Conservation (phyloP, 1,140 invertebrate species). For the Heliconius hewitsoni region DNA sequence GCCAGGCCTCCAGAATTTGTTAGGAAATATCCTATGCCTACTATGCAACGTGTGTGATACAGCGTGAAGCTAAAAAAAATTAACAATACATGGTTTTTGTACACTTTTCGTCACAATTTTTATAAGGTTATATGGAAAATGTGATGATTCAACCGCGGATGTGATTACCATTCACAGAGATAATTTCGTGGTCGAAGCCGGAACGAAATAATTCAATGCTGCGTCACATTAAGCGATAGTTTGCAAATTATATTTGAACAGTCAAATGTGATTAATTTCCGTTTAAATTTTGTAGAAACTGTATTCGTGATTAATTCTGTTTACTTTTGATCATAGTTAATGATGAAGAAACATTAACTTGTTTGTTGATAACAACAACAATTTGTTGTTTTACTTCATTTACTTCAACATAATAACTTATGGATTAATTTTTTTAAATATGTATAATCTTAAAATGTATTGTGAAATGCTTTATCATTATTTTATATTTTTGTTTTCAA, state of each 20-base stretch:
- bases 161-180: constrained; percentile 28
- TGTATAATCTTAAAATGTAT: too few relatives aligned
- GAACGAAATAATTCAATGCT: constrained; percentile 30
- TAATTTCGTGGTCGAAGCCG: constrained; percentile 18
- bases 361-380: not conserved
- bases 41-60: too few relatives aligned
- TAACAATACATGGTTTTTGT: too few relatives aligned
- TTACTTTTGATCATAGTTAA: not conserved
- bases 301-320: not conserved
- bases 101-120: not conserved
- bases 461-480: too few relatives aligned
- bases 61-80: too few relatives aligned
- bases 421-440: too few relatives aligned
- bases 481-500: too few relatives aligned
- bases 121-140: not conserved
- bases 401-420: too few relatives aligned
- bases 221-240: constrained; percentile 25
- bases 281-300: not conserved
- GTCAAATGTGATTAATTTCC: constrained; percentile 25
- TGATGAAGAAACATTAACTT: not conserved
- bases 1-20: too few relatives aligned
- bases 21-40: too few relatives aligned
- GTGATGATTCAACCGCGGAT: constrained; percentile 26
- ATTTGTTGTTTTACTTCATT: not conserved
- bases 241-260: constrained; percentile 26